Evolutionary conservation across 2,888 invertebrate genomes (phyloP).

Genomic region (Drosophila tripunctata): DNA sequence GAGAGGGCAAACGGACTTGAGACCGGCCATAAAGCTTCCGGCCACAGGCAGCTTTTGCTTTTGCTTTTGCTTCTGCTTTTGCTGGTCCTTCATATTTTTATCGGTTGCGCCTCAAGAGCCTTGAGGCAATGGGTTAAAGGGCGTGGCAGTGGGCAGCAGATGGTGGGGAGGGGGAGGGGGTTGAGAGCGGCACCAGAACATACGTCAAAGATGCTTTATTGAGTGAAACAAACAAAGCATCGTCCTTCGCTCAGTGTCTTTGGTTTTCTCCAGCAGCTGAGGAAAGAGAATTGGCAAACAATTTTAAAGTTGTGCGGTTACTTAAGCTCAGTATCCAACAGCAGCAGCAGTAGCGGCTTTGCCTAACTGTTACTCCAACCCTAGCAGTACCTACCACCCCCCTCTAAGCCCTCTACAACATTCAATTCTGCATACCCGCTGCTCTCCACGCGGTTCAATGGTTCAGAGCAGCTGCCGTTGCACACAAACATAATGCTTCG

Average conservation of each 20-base stretch:
- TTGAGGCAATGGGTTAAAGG: slow-evolving; percentile 13
- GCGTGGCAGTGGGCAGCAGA: slow-evolving; percentile 10
- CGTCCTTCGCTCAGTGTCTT: background rate
- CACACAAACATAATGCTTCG: slow-evolving; percentile 71
- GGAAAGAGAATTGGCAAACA: slow-evolving; percentile 56
- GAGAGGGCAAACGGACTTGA: slow-evolving; percentile 40
- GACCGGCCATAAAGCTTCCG: slow-evolving; percentile 61
- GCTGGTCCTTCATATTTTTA: slow-evolving; percentile 64
- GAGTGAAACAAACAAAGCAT: slow-evolving; percentile 71
- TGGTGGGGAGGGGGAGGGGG: background rate
- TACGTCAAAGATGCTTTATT: slow-evolving; percentile 77
- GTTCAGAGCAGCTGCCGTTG: slow-evolving; percentile 56
- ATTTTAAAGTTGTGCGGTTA: slow-evolving; percentile 77
- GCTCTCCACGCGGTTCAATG: slow-evolving; percentile 19
- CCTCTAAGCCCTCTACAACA: background rate
- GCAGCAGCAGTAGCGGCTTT: slow-evolving; percentile 22
- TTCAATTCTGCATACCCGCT: background rate
- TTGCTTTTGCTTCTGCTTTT: too few relatives aligned
- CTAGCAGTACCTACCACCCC: background rate
- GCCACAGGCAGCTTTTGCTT: slow-evolving; percentile 47
- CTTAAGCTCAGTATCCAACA: slow-evolving; percentile 49
- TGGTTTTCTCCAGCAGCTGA: slow-evolving; percentile 1
- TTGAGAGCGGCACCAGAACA: slow-evolving; percentile 29
- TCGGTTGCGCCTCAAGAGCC: slow-evolving; percentile 31
- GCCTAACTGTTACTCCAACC: slow-evolving; percentile 39